phyloP scores from a whole-genome alignment of 2,888 invertebrate genomes.

The Mellilla xanthometata region DNA sequence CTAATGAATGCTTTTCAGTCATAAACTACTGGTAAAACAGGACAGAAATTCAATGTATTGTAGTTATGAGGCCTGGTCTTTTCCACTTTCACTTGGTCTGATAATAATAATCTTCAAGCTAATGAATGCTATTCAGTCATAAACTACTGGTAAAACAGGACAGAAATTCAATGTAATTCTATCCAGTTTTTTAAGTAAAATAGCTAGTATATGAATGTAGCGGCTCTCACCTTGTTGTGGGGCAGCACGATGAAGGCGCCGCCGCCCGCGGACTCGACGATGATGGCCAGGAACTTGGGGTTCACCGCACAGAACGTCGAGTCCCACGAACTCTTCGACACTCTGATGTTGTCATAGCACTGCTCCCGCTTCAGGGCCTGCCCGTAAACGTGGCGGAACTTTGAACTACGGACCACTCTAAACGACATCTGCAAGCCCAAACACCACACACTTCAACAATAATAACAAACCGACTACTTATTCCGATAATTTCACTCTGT shows the following conservation, averaged over 20 bases:
- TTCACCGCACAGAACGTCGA: constrained; percentile 99
- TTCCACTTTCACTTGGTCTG: too few species aligned
- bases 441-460: constrained; percentile 61
- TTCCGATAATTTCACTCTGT: constrained; percentile 58
- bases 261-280: constrained; percentile 98
- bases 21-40: too few species aligned
- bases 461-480: constrained; percentile 59
- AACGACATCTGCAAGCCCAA: constrained; percentile 92
- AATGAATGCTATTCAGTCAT: too few species aligned
- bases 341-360: constrained; percentile 98
- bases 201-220: too few species aligned
- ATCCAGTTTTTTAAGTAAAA: too few species aligned
- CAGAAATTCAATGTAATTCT: too few species aligned
- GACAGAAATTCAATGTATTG: too few species aligned
- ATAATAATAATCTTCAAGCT: too few species aligned
- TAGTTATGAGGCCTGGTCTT: too few species aligned
- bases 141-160: too few species aligned
- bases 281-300: constrained; percentile 98
- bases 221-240: constrained; percentile 90
- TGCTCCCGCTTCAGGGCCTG: constrained; percentile 96
- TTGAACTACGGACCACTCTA: constrained; percentile 97
- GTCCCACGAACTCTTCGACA: constrained; percentile 99
- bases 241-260: constrained; percentile 98
- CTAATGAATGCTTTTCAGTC: too few species aligned
- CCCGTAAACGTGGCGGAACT: constrained; percentile 98